Evolutionary conservation across 2,888 invertebrate species (phyloP), one percentile per base, ranked within the genome.

Genomic region (Heliconius cydno): DNA sequence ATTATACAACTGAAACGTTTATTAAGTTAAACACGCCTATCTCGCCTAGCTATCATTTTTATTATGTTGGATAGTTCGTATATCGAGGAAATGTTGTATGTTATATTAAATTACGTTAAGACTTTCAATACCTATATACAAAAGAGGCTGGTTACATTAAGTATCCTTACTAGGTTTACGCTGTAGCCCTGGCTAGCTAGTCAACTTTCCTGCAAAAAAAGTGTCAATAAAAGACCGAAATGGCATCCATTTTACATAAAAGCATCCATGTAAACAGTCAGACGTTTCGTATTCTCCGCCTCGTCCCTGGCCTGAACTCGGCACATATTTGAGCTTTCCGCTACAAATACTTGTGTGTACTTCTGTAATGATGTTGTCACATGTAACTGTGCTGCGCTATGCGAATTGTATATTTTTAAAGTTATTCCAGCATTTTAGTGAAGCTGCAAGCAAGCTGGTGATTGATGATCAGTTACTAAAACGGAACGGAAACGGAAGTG

Each of bases 281-380:
- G n/a, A 52, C 72, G 57, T 34, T 73, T 34, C 34, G 57, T 57
- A 34, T 52, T 73, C 57, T n/a, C 72, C 57, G 34, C 10, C 72
- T 30, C 57, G 72, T 30, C n/a, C 68, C 72, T 10, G 57, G 57
- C n/a, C 30, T 30, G 57, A 46, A 57, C 34, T n/a, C 22, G 12
- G 34, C 22, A 57, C 34, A 72, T 72, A 73, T 73, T 73, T 73
- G 30, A 73, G 30, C 30, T 73, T 72, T 72, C 52, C 52, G 72
- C 57, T 57, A 57, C 72, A 57, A 30, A 30, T 57, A 68, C n/a
- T 68, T 41, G 68, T 73, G n/a, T 73, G 72, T 73, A n/a, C 72
- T 34, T 3, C 30, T 57, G 72, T 73, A 57, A 72, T 73, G 72
- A 73, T 73, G 72, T 73, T n/a, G 72, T 72, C 52, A n/a, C 34